Evolutionary conservation across 2,888 invertebrate species (phyloP).

Genomic region (Julus scandinavius): DNA sequence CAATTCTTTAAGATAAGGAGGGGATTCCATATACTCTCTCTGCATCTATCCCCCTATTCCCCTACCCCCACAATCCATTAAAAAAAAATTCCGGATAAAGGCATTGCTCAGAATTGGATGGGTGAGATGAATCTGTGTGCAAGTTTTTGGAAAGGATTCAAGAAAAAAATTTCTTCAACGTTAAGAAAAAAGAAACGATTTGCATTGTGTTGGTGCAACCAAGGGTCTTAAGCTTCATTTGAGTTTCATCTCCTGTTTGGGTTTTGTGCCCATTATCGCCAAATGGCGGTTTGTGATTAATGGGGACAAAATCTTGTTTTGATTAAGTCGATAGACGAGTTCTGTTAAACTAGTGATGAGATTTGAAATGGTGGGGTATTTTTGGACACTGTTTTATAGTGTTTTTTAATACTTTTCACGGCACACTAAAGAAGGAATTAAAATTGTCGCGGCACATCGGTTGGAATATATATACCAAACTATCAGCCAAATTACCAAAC

Average conservation of each 20-base stretch:
- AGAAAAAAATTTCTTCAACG: not conserved
- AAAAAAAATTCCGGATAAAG: constrained; percentile 6
- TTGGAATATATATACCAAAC: no score
- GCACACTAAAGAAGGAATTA: no score
- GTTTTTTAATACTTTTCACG: no score
- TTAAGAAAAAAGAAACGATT: constrained; percentile 11
- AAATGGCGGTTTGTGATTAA: constrained; percentile 31
- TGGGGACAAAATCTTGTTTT: not conserved
- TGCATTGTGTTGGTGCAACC: constrained; percentile 35
- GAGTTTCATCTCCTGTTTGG: constrained; percentile 23
- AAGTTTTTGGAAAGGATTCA: constrained; percentile 14
- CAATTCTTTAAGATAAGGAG: constrained; percentile 13
- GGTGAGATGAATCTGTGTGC: constrained; percentile 9
- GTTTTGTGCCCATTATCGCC: constrained; percentile 22
- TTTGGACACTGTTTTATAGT: no score
- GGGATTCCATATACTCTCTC: not conserved
- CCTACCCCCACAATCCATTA: constrained; percentile 22
- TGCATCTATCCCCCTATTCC: not conserved
- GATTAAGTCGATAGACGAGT: constrained; percentile 1
- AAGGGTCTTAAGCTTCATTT: not conserved
- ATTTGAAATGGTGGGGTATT: not conserved
- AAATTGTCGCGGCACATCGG: no score
- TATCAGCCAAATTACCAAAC: no score
- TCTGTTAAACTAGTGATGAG: not conserved
- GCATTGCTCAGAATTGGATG: not conserved